Evolutionary conservation across 2,113 vertebrate species (phyloP).

Genomic region (Macquaria australasica): DNA sequence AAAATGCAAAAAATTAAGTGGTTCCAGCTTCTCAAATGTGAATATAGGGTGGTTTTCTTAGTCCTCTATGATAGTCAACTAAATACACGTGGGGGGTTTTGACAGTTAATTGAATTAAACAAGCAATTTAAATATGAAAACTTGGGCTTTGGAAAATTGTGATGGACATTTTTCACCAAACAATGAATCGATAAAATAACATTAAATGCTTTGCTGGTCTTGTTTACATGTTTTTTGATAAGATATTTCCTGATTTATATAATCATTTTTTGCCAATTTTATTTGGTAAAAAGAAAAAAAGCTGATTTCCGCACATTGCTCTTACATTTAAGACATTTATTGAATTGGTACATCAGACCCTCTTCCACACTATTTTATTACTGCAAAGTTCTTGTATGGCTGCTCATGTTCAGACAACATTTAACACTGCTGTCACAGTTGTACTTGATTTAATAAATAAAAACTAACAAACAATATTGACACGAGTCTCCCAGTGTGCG

Average conservation of each 20-base stretch:
- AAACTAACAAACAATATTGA: not conserved
- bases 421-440: not conserved
- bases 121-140: not conserved
- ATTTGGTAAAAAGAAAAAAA: not conserved
- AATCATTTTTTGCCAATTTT: not conserved
- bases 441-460: slow-evolving; percentile 12
- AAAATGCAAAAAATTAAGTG: not conserved
- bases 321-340: not conserved
- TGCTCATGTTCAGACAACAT: not conserved
- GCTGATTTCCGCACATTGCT: not conserved
- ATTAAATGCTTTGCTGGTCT: not conserved
- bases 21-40: not conserved
- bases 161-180: not conserved
- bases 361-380: not conserved
- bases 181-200: not conserved
- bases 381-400: slow-evolving; percentile 1
- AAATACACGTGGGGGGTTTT: not conserved
- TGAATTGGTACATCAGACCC: not conserved
- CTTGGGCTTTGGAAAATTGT: not conserved
- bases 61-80: not conserved
- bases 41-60: not conserved
- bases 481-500: not conserved
- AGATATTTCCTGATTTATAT: slow-evolving; percentile 3
- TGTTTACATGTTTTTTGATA: not conserved
- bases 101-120: not conserved